Base-by-base conservation (phyloP, 2,113 vertebrate genomes). In the Gymnobelideus leadbeateri region DNA sequence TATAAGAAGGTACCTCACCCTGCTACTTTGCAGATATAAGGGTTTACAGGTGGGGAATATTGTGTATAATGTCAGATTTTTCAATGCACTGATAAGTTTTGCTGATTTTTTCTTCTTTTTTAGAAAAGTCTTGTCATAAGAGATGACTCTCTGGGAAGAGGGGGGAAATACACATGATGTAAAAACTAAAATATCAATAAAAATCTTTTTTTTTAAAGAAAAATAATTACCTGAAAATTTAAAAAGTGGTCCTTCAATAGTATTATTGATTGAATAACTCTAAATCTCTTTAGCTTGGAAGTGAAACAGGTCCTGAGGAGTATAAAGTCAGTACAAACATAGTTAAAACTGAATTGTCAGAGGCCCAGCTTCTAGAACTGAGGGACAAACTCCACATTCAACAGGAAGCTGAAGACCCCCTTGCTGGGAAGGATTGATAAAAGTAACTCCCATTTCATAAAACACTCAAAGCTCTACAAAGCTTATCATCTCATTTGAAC, bases 361-460 rank as follows among this genome's bases (percentile, higher is more conserved):
- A 84, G n/a, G 7, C 1, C 16, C 16, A 43, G 7, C 49, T n/a
- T 51, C 53, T 91, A 43, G 7, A 89, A 37, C 21, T 89, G 91
- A 95, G 21, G 31, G 53, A 24, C 31, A 94, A 26, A 46, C 47
- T 91, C 92, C 12, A 91, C 21, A 1, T 89, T 51, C 51, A 47
- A 89, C 16, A 91, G 53, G 50, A 94, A 91, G 24, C 28, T 46
- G 47, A 93, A 51, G 94, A 94, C 54, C 19, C 47, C 28, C 50
- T 93, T 84, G 68, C 68, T 84, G 19, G n/a, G n/a, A 84, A 84
- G 68, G n/a, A 84, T 6, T 84, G 19, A 43, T 21, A 84, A 84
- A 43, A 84, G 68, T 43, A 84, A 84, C 68, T 84, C n/a, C 21
- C 68, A 23, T 43, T 84, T 84, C 47, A n/a, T 43, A 84, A 84